Base-by-base conservation (phyloP, 2,888 invertebrate species). In the Congeria kusceri region DNA sequence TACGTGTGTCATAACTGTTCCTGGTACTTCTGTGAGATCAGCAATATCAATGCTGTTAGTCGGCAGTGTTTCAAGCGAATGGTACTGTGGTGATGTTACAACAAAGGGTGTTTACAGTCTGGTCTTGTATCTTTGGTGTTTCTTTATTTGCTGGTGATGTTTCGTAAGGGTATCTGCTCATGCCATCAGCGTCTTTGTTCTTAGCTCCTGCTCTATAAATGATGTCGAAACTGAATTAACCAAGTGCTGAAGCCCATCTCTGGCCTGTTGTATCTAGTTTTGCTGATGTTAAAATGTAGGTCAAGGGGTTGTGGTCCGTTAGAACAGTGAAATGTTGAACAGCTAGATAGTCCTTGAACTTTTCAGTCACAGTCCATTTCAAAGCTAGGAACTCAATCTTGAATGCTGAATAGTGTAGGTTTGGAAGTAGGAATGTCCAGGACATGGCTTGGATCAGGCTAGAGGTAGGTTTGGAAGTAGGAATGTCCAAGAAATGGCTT, bases 241-340 rank as follows among this genome's bases (percentile, higher is more conserved):
- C 49, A 49, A 49, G 49, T 15, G 49, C 49, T 20, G 49, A 49
- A 20, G 49, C 49, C 49, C 49, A 49, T 49, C 49, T 4, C 15
- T 49, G 49, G 5, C 49, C 49, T 20, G 49, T 49, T 20, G 4
- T 15, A 49, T 84, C 83, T 4, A 87, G n/a, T n/a, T n/a, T n/a
- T n/a, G n/a, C n/a, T n/a, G n/a, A n/a, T n/a, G n/a, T n/a, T n/a
- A n/a, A n/a, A n/a, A n/a, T n/a, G n/a, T n/a, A n/a, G n/a, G n/a
- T n/a, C n/a, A n/a, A n/a, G n/a, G n/a, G n/a, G n/a, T n/a, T n/a
- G n/a, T n/a, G n/a, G n/a, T n/a, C n/a, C n/a, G n/a, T n/a, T n/a
- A n/a, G n/a, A n/a, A n/a, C n/a, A n/a, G n/a, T n/a, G n/a, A n/a
- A n/a, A n/a, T n/a, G n/a, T n/a, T n/a, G n/a, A n/a, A n/a, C n/a